These are phyloP conservation scores for Plecotus auritus DNA, from an alignment of 2,113 vertebrate species.

Conservation along the genomic window DNA sequence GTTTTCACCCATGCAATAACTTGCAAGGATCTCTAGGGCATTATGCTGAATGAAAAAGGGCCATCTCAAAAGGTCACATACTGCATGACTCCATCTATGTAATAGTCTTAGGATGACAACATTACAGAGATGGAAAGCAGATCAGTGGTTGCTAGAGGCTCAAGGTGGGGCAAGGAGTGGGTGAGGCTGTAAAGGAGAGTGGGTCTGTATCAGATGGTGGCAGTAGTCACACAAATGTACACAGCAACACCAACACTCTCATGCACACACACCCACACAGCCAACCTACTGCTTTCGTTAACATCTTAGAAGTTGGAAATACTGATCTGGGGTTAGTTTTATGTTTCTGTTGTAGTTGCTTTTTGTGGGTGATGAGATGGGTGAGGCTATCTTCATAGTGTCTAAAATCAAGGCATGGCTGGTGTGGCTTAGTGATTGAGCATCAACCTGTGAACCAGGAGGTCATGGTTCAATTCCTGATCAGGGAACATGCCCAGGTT, in stretches of 20 bases:
- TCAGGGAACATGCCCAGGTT: too few relatives aligned
- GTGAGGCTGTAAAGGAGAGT: rapidly evolving
- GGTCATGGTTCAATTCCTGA: too few relatives aligned
- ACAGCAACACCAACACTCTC: not conserved
- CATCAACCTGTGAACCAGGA: too few relatives aligned
- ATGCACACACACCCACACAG: not conserved
- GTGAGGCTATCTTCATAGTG: not conserved
- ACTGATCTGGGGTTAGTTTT: not conserved
- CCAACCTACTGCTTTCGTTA: not conserved
- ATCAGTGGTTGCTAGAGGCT: not conserved
- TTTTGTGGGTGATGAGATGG: not conserved
- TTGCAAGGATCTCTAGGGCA: not conserved
- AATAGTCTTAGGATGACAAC: not conserved
- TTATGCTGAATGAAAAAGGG: not conserved
- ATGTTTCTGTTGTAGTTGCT: not conserved
- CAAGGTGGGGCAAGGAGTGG: not conserved
- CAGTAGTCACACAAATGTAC: not conserved
- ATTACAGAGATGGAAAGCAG: not conserved
- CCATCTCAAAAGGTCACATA: not conserved
- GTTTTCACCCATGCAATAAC: not conserved
- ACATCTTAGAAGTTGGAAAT: not conserved
- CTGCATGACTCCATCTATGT: not conserved
- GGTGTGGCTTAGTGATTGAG: too few relatives aligned
- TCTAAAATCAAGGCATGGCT: not conserved
- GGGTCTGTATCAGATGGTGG: not conserved